Base-by-base conservation (phyloP, 2,888 invertebrate genomes). In the Caenorhabditis angaria region DNA sequence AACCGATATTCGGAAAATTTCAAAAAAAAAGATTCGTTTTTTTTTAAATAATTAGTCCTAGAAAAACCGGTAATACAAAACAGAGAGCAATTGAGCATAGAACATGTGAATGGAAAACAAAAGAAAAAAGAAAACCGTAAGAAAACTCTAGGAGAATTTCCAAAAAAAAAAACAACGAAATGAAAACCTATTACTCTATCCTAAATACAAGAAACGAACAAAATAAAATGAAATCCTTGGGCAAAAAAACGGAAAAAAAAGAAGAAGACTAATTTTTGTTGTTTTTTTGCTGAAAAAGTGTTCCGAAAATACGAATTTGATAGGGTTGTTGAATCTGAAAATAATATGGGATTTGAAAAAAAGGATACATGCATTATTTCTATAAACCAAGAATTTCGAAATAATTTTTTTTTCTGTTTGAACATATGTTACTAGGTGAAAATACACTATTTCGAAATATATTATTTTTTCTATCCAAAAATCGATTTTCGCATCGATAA, bases 1-100 rank as follows among this genome's bases (percentile, higher is more conserved):
- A 62, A 29, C 32, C 51, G 53, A 53, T 35, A 32, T 54, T 29
- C 8, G 53, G 29, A 55, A 63, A 53, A 53, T 20, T 58, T 32
- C 27, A 24, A 51, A 48, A 58, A 32, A 25, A 47, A 27, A 61
- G n/a, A 35, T 35, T 8, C 58, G 27, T 35, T 48, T 29, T 64
- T 27, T 25, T 58, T 14, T 14, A 28, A 60, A 2, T 51, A 41
- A 8, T 41, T 41, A 41, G 41, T 41, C 41, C 41, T 41, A 41
- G 32, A 27, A 28, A 63, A 18, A 35, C 55, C 35, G 56, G n/a
- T 55, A 29, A 35, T 57, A 56, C 61, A 56, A 61, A 22, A 41
- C 50, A 29, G 29, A 32, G 47, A 18, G 47, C 27, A n/a, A n/a
- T n/a, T n/a, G n/a, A n/a, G n/a, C n/a, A n/a, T n/a, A n/a, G n/a